phyloP scores from a whole-genome alignment of 2,113 vertebrate genomes.

The Chiloscyllium plagiosum region DNA sequence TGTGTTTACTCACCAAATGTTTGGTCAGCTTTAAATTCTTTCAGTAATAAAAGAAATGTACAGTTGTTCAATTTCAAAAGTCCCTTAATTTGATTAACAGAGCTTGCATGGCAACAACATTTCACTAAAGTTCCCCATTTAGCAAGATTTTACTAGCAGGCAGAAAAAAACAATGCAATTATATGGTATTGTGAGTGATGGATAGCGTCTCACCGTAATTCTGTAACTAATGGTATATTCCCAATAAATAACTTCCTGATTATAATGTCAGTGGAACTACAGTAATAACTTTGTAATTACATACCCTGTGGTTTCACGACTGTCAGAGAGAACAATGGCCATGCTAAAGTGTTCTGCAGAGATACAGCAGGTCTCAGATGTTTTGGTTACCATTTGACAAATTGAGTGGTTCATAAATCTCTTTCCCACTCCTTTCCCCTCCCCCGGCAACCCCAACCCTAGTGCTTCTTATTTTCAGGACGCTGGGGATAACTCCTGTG shows the following conservation, averaged over 20 bases:
- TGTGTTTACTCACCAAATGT: not conserved
- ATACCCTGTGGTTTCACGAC: slow-evolving; percentile 28
- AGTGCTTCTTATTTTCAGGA: no score
- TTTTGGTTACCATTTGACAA: not conserved
- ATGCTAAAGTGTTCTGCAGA: not conserved
- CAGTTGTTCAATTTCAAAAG: not conserved
- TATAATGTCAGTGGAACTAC: slow-evolving; percentile 14
- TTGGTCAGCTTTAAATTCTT: not conserved
- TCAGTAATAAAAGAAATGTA: not conserved
- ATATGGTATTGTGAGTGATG: slow-evolving; percentile 8
- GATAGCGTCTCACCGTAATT: not conserved
- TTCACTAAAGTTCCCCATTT: not conserved
- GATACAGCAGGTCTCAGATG: not conserved
- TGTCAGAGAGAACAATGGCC: slow-evolving; percentile 5
- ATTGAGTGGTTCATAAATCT: not conserved
- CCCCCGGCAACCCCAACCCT: not conserved
- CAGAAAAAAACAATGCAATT: slow-evolving; percentile 15
- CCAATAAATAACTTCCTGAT: slow-evolving; percentile 32
- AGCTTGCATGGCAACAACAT: not conserved
- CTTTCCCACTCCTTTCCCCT: no score
- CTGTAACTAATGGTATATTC: not conserved
- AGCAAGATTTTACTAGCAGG: not conserved
- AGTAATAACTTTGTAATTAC: slow-evolving; percentile 31
- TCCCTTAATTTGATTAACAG: not conserved
- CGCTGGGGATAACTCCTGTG: not conserved